Base-by-base conservation (phyloP, 2,113 vertebrate genomes). In the Haemorhous mexicanus region DNA sequence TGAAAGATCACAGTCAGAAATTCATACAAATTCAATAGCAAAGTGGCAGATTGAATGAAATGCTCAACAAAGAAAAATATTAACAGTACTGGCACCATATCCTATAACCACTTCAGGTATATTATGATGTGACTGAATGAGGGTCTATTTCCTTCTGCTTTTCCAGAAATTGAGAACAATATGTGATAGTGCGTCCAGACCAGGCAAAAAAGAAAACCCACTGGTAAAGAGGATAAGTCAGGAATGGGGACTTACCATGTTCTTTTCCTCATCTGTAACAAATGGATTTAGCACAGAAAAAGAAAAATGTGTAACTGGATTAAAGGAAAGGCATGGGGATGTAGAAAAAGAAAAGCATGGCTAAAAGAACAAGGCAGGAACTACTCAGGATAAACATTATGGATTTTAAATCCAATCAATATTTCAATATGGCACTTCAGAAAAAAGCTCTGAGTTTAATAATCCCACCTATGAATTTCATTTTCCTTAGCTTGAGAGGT, bases 1-100 rank as follows among this genome's bases (percentile, higher is more conserved):
- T 59, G 47, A 89, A 84, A 90, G 14, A 35, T 56, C 52, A 67
- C 44, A 81, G 79, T 53, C 70, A 90, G 68, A 81, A 95, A 84
- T 75, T 70, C 49, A 59, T 39, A 63, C 19, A 87, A 86, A 86
- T 81, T 75, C 49, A 5, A 2, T 8, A 59, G 69, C 52, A 78
- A 83, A 89, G 63, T 27, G n/a, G 63, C n/a, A 90, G 50, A 81
- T 14, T 41, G 46, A 89, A 87, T 39, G 2, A 87, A 89, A 72
- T 56, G 17, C 22, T 82, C 39, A 75, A 44, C 18, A 87, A 55
- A 63, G 21, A 18, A 82, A 84, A 95, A 61, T 35, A 87, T n/a
- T 81, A 94, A 84, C 44, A 59, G 30, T 64, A 63, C 26, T 84
- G 44, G 24, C 52, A 78, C 27, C 30, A 55, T 26, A 62, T 55